A percentile compares a stretch with the other conserved stretches of the same genome.
Conservation (phyloP, 2,888 invertebrate genomes). For the Drymonia ruficornis region DNA sequence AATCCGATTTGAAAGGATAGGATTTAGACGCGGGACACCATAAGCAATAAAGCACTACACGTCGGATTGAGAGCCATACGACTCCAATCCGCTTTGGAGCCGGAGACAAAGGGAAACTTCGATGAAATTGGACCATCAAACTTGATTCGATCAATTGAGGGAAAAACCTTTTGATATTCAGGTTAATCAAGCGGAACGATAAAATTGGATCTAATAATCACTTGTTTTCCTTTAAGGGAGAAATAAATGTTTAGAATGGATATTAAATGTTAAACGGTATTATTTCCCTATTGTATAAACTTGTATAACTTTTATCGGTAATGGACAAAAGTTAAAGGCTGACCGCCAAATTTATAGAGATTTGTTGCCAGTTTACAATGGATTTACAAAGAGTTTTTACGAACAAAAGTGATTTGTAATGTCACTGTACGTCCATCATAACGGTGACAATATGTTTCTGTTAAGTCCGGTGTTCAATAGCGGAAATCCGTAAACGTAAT, state of each 20-base stretch:
- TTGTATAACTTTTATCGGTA: too few relatives aligned
- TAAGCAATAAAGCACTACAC: slow-evolving; percentile 58
- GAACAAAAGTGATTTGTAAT: too few relatives aligned
- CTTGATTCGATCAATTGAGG: slow-evolving; percentile 29
- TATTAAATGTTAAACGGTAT: background rate
- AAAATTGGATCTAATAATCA: slow-evolving; percentile 16
- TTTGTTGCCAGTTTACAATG: too few relatives aligned
- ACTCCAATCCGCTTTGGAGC: slow-evolving; percentile 64
- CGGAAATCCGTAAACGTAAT: slow-evolving; percentile 55
- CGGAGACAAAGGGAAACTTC: slow-evolving; percentile 70
- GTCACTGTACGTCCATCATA: too few relatives aligned
- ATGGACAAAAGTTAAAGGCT: too few relatives aligned
- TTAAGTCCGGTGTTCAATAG: slow-evolving; percentile 32
- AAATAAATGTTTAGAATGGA: background rate
- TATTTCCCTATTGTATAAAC: too few relatives aligned
- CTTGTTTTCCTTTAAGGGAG: background rate
- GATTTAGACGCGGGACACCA: slow-evolving; percentile 35
- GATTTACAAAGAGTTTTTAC: too few relatives aligned
- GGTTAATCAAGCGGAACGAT: slow-evolving; percentile 26
- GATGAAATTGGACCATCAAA: slow-evolving; percentile 57
- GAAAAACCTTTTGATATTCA: slow-evolving; percentile 27
- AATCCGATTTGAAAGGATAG: slow-evolving; percentile 35
- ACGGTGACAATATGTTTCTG: slow-evolving; percentile 31
- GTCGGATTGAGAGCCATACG: slow-evolving; percentile 55
- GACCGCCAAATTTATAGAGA: too few relatives aligned